Percentiles rank a stretch among this genome's conserved stretches.
phyloP scores from a whole-genome alignment of 2,797 vertebrate genomes.

The Micropoecilia bifurca region DNA sequence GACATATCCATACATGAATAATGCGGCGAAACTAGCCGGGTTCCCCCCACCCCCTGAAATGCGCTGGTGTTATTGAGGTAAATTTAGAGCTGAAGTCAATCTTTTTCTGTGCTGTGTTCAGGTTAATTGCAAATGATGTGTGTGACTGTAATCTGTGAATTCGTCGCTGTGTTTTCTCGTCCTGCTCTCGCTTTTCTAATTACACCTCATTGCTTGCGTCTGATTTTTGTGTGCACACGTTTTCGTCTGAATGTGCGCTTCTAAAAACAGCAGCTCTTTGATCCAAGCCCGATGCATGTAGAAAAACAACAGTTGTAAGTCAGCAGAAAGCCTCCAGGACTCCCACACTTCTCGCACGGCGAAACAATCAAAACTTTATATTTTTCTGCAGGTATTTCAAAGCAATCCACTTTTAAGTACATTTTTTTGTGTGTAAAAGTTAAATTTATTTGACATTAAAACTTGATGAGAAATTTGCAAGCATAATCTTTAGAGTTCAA shows the following conservation, averaged over 20 bases:
- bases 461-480: background rate
- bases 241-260: constrained; percentile 60
- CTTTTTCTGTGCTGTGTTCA: constrained; percentile 66
- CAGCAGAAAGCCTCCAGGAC: background rate
- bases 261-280: constrained; percentile 60
- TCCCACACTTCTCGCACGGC: background rate
- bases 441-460: background rate
- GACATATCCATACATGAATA: constrained; percentile 58
- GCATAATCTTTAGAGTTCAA: background rate
- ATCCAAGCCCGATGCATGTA: constrained; percentile 26
- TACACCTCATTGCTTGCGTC: constrained; percentile 57
- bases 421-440: background rate
- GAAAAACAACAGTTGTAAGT: background rate
- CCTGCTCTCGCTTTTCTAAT: constrained; percentile 72
- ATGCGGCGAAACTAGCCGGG: constrained; percentile 41
- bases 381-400: background rate
- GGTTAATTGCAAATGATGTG: constrained; percentile 67
- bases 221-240: constrained; percentile 65
- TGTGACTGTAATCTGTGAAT: constrained; percentile 70
- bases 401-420: background rate
- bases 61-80: constrained; percentile 59
- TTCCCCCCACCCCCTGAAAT: constrained; percentile 23
- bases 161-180: constrained; percentile 71
- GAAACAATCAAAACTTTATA: background rate
- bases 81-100: constrained; percentile 52